These are phyloP conservation scores for Abscondita cerata DNA, from an alignment of 2,888 invertebrate genomes.

Conservation along the genomic window DNA sequence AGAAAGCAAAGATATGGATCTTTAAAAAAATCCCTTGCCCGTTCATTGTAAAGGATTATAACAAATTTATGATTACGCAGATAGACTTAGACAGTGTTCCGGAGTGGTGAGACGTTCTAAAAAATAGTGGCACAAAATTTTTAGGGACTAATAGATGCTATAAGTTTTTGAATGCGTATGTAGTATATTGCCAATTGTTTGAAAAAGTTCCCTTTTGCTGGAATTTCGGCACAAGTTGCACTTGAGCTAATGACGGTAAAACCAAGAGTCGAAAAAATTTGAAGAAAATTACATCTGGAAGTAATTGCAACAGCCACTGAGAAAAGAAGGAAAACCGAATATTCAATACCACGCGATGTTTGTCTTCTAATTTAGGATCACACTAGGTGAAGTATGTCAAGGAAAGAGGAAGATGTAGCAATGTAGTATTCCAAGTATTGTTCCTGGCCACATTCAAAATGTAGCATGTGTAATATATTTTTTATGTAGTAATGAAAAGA, in stretches of 20 bases:
- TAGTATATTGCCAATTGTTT: not conserved
- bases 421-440: constrained; percentile 5
- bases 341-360: not conserved
- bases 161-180: too few species aligned
- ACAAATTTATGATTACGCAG: not conserved
- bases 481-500: constrained; percentile 11
- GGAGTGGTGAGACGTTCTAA: not conserved
- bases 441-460: constrained; percentile 6
- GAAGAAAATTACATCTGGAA: not conserved
- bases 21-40: not conserved
- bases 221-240: not conserved
- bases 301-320: not conserved
- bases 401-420: constrained; percentile 15
- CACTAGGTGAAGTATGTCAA: not conserved
- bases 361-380: not conserved
- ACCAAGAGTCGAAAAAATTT: too few species aligned
- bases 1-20: not conserved
- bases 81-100: not conserved
- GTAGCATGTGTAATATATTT: not conserved
- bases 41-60: not conserved
- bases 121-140: constrained; percentile 4
- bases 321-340: constrained; percentile 3
- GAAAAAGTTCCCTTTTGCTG: not conserved
- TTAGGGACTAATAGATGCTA: constrained; percentile 3
- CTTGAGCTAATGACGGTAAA: too few species aligned